Evolutionary conservation across 2,797 vertebrate genomes (phyloP).

Genomic region (Schizothorax lantsangensis): DNA sequence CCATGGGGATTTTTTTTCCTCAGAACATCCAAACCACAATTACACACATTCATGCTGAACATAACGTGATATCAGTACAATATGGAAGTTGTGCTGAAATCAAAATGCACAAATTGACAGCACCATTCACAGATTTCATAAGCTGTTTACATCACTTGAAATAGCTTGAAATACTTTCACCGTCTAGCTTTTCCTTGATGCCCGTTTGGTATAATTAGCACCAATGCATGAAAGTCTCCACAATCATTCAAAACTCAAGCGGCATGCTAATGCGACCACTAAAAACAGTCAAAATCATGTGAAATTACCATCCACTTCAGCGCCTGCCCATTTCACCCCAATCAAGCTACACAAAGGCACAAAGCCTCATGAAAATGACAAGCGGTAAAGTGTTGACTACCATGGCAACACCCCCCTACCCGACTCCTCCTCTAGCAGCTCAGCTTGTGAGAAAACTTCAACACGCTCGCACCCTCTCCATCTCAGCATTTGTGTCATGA

Average conservation of each 20-base stretch:
- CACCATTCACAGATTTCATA: background rate
- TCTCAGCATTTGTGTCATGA: slow-evolving; percentile 56
- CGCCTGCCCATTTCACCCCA: slow-evolving; percentile 41
- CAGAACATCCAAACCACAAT: slow-evolving; percentile 18
- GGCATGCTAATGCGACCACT: slow-evolving; percentile 38
- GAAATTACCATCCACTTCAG: slow-evolving; percentile 48
- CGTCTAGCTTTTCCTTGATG: background rate
- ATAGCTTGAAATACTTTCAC: background rate
- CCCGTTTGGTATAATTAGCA: slow-evolving; percentile 27
- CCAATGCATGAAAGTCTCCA: slow-evolving; percentile 7
- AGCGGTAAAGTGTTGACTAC: slow-evolving; percentile 62
- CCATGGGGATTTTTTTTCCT: background rate
- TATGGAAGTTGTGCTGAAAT: background rate
- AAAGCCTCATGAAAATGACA: slow-evolving; percentile 63
- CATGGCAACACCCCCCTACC: slow-evolving; percentile 71
- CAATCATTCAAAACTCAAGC: slow-evolving; percentile 25
- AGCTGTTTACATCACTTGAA: background rate
- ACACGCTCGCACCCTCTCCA: slow-evolving; percentile 59
- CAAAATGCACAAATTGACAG: background rate
- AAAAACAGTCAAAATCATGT: slow-evolving; percentile 42
- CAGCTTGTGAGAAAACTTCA: slow-evolving; percentile 69
- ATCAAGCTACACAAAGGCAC: slow-evolving; percentile 60
- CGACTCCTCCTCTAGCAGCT: slow-evolving; percentile 63
- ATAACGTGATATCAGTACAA: background rate
- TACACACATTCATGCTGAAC: background rate